These are phyloP conservation scores for Leptopilina myrica DNA, from an alignment of 2,888 invertebrate species.

Conservation along the genomic window DNA sequence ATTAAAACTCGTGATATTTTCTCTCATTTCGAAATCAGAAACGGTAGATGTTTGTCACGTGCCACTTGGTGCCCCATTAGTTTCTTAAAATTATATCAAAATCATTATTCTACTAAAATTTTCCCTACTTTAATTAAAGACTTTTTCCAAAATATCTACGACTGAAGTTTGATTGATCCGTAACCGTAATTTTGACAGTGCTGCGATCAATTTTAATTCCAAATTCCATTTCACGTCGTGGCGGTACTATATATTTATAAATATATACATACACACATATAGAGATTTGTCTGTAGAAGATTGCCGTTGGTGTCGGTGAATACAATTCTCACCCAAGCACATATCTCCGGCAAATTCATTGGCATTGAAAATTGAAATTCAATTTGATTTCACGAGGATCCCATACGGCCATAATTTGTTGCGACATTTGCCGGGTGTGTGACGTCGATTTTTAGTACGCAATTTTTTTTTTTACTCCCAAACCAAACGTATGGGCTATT, in stretches of 20 bases:
- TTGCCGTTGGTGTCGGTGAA: background rate
- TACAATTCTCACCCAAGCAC: constrained; percentile 1
- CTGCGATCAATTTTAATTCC: constrained; percentile 8
- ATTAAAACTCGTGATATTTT: background rate
- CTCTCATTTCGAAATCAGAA: background rate
- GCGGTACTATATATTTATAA: background rate
- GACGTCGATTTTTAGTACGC: constrained; percentile 1
- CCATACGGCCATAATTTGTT: constrained; percentile 8
- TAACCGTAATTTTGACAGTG: background rate
- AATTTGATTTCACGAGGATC: constrained; percentile 30
- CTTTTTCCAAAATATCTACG: background rate
- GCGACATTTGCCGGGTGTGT: constrained; percentile 20
- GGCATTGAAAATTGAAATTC: constrained; percentile 34
- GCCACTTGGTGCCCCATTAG: no score
- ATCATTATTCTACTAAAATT: no score
- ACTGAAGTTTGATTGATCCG: constrained; percentile 1
- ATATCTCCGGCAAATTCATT: constrained; percentile 3
- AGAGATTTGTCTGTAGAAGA: background rate
- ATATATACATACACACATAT: background rate
- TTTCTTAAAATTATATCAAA: no score
- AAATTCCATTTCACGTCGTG: constrained; percentile 9
- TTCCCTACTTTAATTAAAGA: no score
- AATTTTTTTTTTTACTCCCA: constrained; percentile 8
- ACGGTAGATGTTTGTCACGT: no score
- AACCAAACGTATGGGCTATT: background rate